Evolutionary conservation across 2,797 vertebrate species (phyloP), one percentile per base, ranked within the genome.

Genomic region (Allobates femoralis): DNA sequence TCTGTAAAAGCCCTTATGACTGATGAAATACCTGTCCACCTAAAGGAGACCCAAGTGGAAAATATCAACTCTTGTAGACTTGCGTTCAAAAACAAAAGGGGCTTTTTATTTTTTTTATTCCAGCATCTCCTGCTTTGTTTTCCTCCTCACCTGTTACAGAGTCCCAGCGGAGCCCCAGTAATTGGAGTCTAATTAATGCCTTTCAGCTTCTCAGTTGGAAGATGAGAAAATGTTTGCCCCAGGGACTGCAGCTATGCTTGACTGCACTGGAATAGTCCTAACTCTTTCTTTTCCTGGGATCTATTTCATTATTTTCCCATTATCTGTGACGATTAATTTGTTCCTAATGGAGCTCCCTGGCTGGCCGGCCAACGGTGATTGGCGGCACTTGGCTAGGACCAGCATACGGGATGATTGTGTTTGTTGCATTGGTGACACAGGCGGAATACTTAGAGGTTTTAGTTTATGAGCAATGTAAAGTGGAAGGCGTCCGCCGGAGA

Each of bases 161-260:
- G 26, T 86, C 89, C 85, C 84, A 0, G 18, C 28, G 84, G 84
- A 88, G 71, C 19, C 21, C 71, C 79, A 75, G 86, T 90, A 90
- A 91, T 91, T 90, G 88, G 89, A 55, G 69, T 87, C 84, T 50
- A 77, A 88, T 86, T 78, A 88, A 77, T 82, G 56, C 64, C 74
- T 89, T 64, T 64, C 51, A 83, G 69, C 26, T 26, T 81, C 18
- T 41, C 30, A 23, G 84, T 75, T 78, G 82, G 18, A 83, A 81
- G 75, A 85, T 37, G 84, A 89, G 89, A 87, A 89, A 83, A 85
- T 76, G 32, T 50, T 85, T 83, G 78, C 90, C 86, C 84, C 32
- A 6, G 86, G 89, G 84, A 79, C 28, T 6, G 67, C 37, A 10
- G 83, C 67, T 77, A 76, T 58, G 87, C 77, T 81, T 77, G 78